Evolutionary conservation across 2,113 vertebrate genomes (phyloP), one percentile per base, ranked within the genome.

Genomic region (Dromas ardeola): DNA sequence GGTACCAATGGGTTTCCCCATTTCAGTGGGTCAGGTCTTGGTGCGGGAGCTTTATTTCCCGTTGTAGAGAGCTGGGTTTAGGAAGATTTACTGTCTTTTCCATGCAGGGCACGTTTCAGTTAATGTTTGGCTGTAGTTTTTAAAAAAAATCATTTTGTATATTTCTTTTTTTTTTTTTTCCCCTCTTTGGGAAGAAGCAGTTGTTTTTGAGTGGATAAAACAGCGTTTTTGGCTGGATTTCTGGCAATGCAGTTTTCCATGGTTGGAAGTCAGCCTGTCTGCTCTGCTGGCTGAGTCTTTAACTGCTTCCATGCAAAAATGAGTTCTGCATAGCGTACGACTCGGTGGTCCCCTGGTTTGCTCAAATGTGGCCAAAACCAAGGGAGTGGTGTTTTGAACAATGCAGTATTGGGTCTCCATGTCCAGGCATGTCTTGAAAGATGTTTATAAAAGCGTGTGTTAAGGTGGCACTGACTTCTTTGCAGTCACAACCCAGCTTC

Each of bases 131-230:
- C 66, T 90, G 32, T 88, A 67, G 66, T 88, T 95, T 89, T 25
- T n/a, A 30, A 84, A 52, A 86, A 77, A 59, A 42, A 42, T 42
- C 2, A 42, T 42, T 63, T 63, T 29, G 25, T 53, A 19, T 52
- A 14, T 73, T n/a, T 43, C 2, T 52, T 5, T 7, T 19, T 49
- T n/a, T 36, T 40, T 59, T 56, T 52, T n/a, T 15, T 3, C 25
- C 50, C 26, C 50, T 52, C 36, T 86, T 74, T 81, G 79, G 62
- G 74, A 91, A 90, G 47, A 81, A 13, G 42, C 45, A 59, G 62
- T 84, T 96, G 70, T 10, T 94, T 94, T 93, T 62, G 22, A 77
- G 66, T 63, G 71, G 56, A 80, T 91, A 92, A 91, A 96, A 10
- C 71, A 72, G 66, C 58, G 15, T 88, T 86, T 95, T 93, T 80